phyloP scores from a whole-genome alignment of 1,140 invertebrate genomes.

The Ooceraea biroi region DNA sequence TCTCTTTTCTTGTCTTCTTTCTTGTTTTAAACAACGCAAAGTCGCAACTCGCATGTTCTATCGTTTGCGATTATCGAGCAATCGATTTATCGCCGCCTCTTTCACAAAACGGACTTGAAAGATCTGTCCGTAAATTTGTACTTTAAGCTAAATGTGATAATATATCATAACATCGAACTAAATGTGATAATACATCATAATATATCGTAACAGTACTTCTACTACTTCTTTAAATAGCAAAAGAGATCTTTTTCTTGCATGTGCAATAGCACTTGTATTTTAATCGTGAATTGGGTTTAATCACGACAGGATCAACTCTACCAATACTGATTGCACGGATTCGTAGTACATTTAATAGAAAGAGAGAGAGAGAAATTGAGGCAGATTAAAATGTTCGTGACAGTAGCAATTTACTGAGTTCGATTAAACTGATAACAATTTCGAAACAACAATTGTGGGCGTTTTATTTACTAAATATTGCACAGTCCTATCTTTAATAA shows the following conservation, averaged over 20 bases:
- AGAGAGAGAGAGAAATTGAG: not conserved
- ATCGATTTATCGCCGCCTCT: constrained; percentile 18
- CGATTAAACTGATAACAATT: constrained; percentile 15
- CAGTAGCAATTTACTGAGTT: not conserved
- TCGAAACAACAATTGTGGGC: not conserved
- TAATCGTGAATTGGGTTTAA: not conserved
- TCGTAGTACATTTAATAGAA: not conserved
- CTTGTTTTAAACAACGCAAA: constrained; percentile 46
- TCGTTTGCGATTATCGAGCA: constrained; percentile 16
- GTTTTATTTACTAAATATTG: not conserved
- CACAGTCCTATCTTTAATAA: not conserved
- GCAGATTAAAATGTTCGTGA: constrained; percentile 9
- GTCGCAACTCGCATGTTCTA: not conserved
- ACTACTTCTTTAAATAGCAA: not conserved
- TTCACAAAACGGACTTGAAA: not conserved
- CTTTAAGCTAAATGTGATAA: no score
- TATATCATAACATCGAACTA: no score
- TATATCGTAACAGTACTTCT: no score
- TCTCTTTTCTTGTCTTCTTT: constrained; percentile 6
- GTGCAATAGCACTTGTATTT: not conserved
- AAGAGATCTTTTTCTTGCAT: not conserved
- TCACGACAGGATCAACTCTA: not conserved
- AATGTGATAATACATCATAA: no score
- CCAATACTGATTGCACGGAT: not conserved
- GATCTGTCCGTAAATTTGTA: not conserved